Evolutionary conservation across 2,888 invertebrate genomes (phyloP), one percentile per base, ranked within the genome.

Genomic region (Idaea aversata): DNA sequence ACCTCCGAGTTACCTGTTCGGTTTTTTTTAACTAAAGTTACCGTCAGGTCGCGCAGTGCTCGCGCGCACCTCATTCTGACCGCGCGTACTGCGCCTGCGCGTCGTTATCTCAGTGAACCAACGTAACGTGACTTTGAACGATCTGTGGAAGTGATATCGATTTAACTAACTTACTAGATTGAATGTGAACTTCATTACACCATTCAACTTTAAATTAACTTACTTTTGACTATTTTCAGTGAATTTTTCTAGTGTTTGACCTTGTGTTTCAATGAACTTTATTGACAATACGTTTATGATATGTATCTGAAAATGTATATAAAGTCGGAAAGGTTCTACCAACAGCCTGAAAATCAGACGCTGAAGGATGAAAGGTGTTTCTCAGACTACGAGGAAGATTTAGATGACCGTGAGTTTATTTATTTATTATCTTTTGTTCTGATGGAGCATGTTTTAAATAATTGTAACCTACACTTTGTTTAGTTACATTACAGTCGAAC

Each of bases 271-370:
- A 57, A 71, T 73, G 73, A 63, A 70, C 69, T 59, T 47, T 63
- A 65, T 67, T 65, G 62, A 66, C 61, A 64, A 66, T 68, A 57
- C 62, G 64, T 59, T 64, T 65, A 61, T 70, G 88, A 82, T 78
- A 90, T 92, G 91, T 91, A 88, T 85, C 77, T 91, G 35, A 90
- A 91, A 83, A 91, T 91, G 91, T 91, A 90, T 74, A 91, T 91
- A 65, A 91, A 91, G 81, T 87, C 91, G 68, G 91, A 92, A 74
- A 82, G 90, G 77, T 92, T 92, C 67, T 91, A 90, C 71, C 90
- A 88, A 75, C 86, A 88, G 72, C 88, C 88, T 57, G 87, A 89
- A 65, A 86, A 83, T 65, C 88, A 87, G 77, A 70, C 78, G n/a
- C 77, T 88, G 68, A 88, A 88, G 70, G 90, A 88, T 63, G 90